A percentile compares a stretch with the other conserved stretches of the same genome.
Conservation (phyloP, 2,888 invertebrate genomes). For the Platerodrilus igneus region DNA sequence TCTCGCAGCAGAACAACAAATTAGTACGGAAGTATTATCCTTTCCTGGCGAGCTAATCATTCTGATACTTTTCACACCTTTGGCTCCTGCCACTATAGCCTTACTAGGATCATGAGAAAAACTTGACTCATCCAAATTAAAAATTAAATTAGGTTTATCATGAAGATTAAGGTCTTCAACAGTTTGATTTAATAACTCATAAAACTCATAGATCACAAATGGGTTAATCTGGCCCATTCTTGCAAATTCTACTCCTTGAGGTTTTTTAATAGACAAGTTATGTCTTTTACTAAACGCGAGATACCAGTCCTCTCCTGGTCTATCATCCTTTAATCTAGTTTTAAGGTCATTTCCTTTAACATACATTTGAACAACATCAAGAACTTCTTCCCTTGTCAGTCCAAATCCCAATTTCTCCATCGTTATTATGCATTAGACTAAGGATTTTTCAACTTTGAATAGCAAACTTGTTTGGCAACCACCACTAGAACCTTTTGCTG, state of each 20-base stretch:
- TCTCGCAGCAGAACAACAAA: constrained; percentile 15
- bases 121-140: constrained; percentile 6
- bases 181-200: constrained; percentile 2
- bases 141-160: constrained; percentile 7
- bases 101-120: constrained; percentile 11
- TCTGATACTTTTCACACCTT: constrained; percentile 3
- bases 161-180: neutral
- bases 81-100: constrained; percentile 12
- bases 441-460: neutral
- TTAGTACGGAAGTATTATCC: constrained; percentile 7
- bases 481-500: too few species aligned
- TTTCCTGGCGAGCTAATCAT: constrained; percentile 9
- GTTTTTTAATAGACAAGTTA: constrained; percentile 7
- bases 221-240: constrained; percentile 4
- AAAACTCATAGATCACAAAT: constrained; percentile 4
- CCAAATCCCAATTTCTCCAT: constrained; percentile 11
- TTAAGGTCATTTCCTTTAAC: constrained; percentile 21
- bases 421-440: constrained; percentile 1
- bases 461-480: too few species aligned
- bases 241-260: constrained; percentile 2
- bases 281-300: constrained; percentile 4
- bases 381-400: constrained; percentile 3
- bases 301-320: constrained; percentile 8
- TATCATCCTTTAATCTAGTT: constrained; percentile 5
- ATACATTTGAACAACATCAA: constrained; percentile 15